Base-by-base conservation (phyloP, 2,888 invertebrate genomes). In the Eledona agricola region DNA sequence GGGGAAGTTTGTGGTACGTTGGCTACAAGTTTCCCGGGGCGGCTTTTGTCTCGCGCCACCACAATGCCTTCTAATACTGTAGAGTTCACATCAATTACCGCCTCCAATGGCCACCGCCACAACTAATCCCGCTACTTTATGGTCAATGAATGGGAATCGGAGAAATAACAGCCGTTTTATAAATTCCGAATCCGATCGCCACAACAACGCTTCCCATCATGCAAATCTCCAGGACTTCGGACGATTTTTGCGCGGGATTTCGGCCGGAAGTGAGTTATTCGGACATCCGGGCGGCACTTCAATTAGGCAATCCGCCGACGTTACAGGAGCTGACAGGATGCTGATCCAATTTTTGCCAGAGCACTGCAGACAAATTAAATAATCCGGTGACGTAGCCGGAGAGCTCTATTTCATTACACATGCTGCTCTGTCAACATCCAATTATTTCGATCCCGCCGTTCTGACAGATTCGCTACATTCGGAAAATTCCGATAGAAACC, bases 161-260 rank as follows among this genome's bases (percentile, higher is more conserved):
- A 55, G 57, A 57, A 62, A 62, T 62, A 60, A 60, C 59, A 55
- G 40, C 57, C 51, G 52, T 56, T 55, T 60, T 51, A 58, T 51
- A 55, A 53, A 50, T 51, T 53, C 53, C 57, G 51, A 47, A 47
- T 47, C 47, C 37, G 47, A 47, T 29, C 22, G 37, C 23, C 37
- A 26, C 47, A 46, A 46, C 46, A 47, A 47, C 37, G 47, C 37
- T 37, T 22, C 28, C 46, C 26, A 46, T 46, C 46, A 46, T 46
- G 46, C 46, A 46, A 46, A 46, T 35, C 34, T n/a, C n/a, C n/a
- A n/a, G n/a, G n/a, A n/a, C n/a, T 31, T 29, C 9, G 22, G 43
- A n/a, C n/a, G 43, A 43, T 43, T 31, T 43, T 31, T 22, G 31
- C 23, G 19, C 10, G 26, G 13, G 26, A 25, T 25, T 40, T 28